phyloP scores from a whole-genome alignment of 2,888 invertebrate species.

The Neuroscelio doddi region DNA sequence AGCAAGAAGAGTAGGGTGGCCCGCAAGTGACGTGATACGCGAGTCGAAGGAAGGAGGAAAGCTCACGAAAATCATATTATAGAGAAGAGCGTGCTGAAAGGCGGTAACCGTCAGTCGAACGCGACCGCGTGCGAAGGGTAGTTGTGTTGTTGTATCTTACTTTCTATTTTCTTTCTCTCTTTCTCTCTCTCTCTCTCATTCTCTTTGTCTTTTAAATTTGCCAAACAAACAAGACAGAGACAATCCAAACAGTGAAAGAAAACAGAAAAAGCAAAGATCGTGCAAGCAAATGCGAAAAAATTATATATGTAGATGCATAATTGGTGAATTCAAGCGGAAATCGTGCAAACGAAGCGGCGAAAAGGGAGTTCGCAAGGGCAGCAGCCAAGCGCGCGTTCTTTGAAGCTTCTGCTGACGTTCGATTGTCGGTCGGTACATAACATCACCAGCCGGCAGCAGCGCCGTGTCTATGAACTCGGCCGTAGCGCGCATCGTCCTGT shows the following conservation, averaged over 20 bases:
- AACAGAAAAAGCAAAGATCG: background rate
- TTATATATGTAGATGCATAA: background rate
- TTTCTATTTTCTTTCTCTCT: conserved; percentile 13
- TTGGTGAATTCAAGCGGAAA: background rate
- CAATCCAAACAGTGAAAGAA: background rate
- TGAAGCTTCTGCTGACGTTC: conserved; percentile 6
- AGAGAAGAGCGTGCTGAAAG: conserved; percentile 52
- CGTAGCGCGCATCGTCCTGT: conserved; percentile 39
- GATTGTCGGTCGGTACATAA: conserved; percentile 30
- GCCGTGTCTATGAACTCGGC: conserved; percentile 36
- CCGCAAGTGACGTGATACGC: too few relatives aligned
- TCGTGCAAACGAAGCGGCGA: background rate
- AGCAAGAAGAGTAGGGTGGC: too few relatives aligned
- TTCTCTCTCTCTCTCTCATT: conserved; percentile 24
- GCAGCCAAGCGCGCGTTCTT: conserved; percentile 21
- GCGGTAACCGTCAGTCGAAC: conserved; percentile 56
- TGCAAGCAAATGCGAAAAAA: background rate
- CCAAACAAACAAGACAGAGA: background rate
- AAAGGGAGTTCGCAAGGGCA: conserved; percentile 1
- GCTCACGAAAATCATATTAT: conserved; percentile 40
- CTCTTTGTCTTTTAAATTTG: background rate
- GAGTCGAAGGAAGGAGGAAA: background rate
- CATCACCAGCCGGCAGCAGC: conserved; percentile 11
- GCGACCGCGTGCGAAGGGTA: conserved; percentile 53
- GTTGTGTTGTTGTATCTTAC: conserved; percentile 20